Base-by-base conservation (phyloP, 2,797 vertebrate genomes). In the Chelidonichthys spinosus region DNA sequence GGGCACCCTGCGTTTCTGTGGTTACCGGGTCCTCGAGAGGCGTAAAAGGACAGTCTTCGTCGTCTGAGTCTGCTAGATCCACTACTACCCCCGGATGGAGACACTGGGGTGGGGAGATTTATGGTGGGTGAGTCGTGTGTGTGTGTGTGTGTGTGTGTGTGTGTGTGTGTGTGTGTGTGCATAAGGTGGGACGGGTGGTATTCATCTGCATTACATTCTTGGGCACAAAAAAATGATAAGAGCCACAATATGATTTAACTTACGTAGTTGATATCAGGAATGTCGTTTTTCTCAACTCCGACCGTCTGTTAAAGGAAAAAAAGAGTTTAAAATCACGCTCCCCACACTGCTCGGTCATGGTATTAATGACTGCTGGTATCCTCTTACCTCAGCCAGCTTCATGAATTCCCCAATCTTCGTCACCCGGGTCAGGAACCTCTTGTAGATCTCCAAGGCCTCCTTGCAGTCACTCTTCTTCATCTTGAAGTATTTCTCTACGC, bases 391-490 rank as follows among this genome's bases (percentile, higher is more conserved):
- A 4, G 98, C 98, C 83, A 99, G 95, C 94, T 99, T 99, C 94
- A 99, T 96, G 90, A 99, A 99, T 87, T 99, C 98, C 62, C 98
- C 97, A 13, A 99, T 98, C 85, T 98, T 96, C 17, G 98, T 99
- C 95, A 99, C 98, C 90, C 98, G 95, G 75, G 97, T 99, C 85
- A 99, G 93, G 94, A 99, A 99, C 85, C 96, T 95, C 90, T 99
- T 99, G 92, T 99, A 99, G 92, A 99, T 99, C 95, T 99, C 98
- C 92, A 99, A 91, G 44, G 97, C 97, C 68, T 99, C 98, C 95
- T 99, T 99, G 92, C 98, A 99, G 46, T 99, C 98, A 46, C 96
- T 96, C 89, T 98, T 99, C 93, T 99, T 99, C 98, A 99, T 99
- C 94, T 99, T 98, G 94, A 99, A 99, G 93, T 98, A 99, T 92